Conservation (phyloP, 1,140 invertebrate species). For the Bradysia coprophila region DNA sequence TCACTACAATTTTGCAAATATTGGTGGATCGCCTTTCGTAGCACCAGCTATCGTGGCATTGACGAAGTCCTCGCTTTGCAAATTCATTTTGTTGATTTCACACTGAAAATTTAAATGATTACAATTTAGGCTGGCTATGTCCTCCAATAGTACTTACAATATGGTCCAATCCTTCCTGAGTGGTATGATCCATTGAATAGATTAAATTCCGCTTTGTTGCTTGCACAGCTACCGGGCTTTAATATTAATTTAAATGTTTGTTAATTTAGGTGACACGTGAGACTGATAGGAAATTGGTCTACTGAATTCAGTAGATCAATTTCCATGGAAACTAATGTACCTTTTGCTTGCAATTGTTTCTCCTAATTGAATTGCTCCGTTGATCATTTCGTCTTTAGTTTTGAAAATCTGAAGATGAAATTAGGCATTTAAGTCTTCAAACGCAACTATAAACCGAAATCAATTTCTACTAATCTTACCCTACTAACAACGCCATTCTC, state of each 20-base stretch:
- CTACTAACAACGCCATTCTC: constrained; percentile 54
- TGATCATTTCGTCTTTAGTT: constrained; percentile 31
- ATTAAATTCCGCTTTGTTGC: constrained; percentile 66
- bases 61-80: constrained; percentile 83
- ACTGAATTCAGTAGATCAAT: too few species aligned
- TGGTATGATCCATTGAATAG: constrained; percentile 74
- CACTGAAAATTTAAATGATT: constrained; percentile 34
- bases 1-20: constrained; percentile 57
- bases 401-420: constrained; percentile 9
- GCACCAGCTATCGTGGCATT: constrained; percentile 57
- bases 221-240: constrained; percentile 91
- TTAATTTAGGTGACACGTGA: too few species aligned
- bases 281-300: too few species aligned
- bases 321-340: too few species aligned
- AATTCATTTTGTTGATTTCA: constrained; percentile 57
- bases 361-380: constrained; percentile 52
- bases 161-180: constrained; percentile 69
- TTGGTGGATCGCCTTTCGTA: constrained; percentile 44
- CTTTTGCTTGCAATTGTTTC: constrained; percentile 64
- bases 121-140: background rate
- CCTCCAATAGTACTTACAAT: constrained; percentile 42
- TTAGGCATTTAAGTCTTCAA: background rate
- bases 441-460: constrained; percentile 1
- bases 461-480: constrained; percentile 27
- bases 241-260: too few species aligned